phyloP scores from a whole-genome alignment of 2,888 invertebrate genomes.

The Apamea crenata region DNA sequence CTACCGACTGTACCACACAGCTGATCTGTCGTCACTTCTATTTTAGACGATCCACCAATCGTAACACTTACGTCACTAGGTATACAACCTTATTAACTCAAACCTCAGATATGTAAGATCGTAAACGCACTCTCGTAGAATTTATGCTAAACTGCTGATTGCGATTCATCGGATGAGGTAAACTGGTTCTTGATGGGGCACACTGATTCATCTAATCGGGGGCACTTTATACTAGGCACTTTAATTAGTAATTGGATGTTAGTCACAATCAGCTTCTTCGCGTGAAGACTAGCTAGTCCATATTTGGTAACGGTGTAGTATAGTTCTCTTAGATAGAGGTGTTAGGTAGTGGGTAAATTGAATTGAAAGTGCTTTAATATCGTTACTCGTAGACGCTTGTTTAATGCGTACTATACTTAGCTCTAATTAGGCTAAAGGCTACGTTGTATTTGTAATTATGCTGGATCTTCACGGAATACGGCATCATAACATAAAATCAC shows the following conservation, averaged over 20 bases:
- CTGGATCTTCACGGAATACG: not conserved
- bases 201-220: constrained; percentile 60
- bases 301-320: not conserved
- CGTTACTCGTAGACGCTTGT: not conserved
- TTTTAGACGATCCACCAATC: constrained; percentile 74
- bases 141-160: constrained; percentile 71
- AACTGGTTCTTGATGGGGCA: constrained; percentile 64
- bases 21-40: constrained; percentile 79
- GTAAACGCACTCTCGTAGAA: constrained; percentile 61
- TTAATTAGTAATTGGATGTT: constrained; percentile 20
- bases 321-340: not conserved
- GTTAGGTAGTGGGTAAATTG: not conserved
- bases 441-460: not conserved
- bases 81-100: constrained; percentile 47
- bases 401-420: not conserved
- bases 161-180: constrained; percentile 66
- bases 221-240: constrained; percentile 29
- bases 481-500: not conserved
- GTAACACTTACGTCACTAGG: constrained; percentile 68
- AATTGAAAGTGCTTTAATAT: not conserved
- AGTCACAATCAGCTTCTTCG: constrained; percentile 13
- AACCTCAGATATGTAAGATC: constrained; percentile 20
- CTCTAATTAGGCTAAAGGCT: not conserved
- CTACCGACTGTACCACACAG: constrained; percentile 61
- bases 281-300: not conserved